Evolutionary conservation across 1,140 invertebrate species (phyloP).

Genomic region (Ips typographus): DNA sequence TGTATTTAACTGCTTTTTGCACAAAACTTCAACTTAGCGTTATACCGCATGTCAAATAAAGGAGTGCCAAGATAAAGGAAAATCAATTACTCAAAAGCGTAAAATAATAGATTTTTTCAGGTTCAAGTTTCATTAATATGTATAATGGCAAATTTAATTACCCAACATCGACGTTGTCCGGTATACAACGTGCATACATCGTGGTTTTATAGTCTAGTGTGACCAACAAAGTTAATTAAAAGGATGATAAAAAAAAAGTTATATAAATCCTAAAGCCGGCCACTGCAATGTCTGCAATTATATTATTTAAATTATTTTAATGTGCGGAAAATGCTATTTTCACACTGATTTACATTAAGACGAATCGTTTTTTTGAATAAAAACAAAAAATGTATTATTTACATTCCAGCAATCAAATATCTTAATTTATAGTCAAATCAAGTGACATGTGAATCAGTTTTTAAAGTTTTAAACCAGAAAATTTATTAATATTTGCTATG

Average conservation of each 20-base stretch:
- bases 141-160: conserved; percentile 17
- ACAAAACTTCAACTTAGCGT: too few species aligned
- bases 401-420: too few species aligned
- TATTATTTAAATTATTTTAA: conserved; percentile 10
- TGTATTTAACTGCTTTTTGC: too few species aligned
- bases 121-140: conserved; percentile 11
- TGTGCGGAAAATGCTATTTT: conserved; percentile 16
- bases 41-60: too few species aligned
- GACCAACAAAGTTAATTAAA: conserved; percentile 19
- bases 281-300: neutral
- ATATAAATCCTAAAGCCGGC: conserved; percentile 12
- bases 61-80: neutral
- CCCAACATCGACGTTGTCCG: conserved; percentile 4
- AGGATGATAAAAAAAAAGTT: conserved; percentile 12
- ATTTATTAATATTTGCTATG: too few species aligned
- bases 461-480: too few species aligned
- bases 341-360: neutral
- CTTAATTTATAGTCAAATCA: too few species aligned
- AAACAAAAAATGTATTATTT: too few species aligned
- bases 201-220: conserved; percentile 15
- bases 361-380: neutral
- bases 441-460: too few species aligned
- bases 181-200: neutral
- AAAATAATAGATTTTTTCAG: conserved; percentile 6
- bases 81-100: neutral